Evolutionary conservation across 2,113 vertebrate genomes (phyloP).

Genomic region (Pomatostomus ruficeps): DNA sequence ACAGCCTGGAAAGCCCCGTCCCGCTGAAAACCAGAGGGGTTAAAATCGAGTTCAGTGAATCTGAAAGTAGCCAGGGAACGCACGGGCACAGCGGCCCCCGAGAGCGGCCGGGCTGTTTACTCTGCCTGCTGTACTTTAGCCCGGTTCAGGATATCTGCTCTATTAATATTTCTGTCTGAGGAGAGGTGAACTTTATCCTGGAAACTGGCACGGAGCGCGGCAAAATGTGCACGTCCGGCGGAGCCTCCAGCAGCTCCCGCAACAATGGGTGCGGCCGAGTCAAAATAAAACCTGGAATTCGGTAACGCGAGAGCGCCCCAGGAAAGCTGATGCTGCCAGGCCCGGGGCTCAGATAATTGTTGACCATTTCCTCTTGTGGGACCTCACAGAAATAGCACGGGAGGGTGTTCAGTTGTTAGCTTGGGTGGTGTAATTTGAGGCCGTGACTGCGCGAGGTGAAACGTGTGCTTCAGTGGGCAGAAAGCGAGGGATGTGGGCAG

Average conservation of each 20-base stretch:
- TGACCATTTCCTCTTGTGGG: conserved; percentile 5
- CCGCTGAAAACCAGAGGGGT: not conserved
- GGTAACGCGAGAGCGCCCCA: not conserved
- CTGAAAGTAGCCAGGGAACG: not conserved
- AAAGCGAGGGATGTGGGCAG: not conserved
- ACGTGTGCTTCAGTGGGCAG: not conserved
- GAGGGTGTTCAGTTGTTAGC: not conserved
- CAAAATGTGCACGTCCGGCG: not conserved
- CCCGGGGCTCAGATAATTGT: not conserved
- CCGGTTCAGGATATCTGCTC: not conserved
- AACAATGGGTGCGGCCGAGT: not conserved
- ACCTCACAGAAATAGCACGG: not conserved
- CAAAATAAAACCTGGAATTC: not conserved
- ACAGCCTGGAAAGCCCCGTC: not conserved
- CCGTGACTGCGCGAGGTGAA: not conserved
- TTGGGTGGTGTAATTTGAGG: not conserved
- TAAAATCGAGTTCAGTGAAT: not conserved
- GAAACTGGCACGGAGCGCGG: not conserved
- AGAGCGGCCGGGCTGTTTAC: not conserved
- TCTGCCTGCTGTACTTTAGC: not conserved
- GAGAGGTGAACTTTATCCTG: not conserved
- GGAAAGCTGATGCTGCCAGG: conserved; percentile 7
- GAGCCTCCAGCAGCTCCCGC: not conserved
- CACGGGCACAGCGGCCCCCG: not conserved
- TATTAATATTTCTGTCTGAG: conserved; percentile 22